Conservation (phyloP, 2,113 vertebrate genomes). For the Lasiurus borealis region DNA sequence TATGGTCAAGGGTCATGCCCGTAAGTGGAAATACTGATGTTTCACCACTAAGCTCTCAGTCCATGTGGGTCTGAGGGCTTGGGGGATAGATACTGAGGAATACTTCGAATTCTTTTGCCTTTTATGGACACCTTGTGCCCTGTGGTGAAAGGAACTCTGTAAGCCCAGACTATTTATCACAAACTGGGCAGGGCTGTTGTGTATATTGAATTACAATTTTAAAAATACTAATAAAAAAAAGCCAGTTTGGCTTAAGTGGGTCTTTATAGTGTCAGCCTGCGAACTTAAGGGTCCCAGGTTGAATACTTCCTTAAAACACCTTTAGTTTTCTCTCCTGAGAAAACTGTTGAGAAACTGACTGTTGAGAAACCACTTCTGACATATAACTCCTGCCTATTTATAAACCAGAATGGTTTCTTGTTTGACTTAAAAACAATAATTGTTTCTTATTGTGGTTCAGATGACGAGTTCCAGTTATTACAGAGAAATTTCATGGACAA, state of each 20-base stretch:
- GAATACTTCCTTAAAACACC: background rate
- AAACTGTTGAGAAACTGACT: too few relatives aligned
- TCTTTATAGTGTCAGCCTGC: too few relatives aligned
- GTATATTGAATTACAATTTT: background rate
- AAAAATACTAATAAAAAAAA: background rate
- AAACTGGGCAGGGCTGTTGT: background rate
- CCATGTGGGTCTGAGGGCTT: background rate
- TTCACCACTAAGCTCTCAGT: background rate
- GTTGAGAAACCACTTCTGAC: background rate
- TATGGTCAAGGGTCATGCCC: background rate
- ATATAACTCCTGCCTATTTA: background rate
- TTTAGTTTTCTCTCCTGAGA: background rate
- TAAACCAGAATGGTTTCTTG: background rate
- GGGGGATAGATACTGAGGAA: background rate
- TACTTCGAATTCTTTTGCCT: background rate
- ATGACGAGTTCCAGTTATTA: slow-evolving; percentile 93
- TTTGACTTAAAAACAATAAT: background rate
- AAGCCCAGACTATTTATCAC: background rate
- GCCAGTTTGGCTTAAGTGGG: too few relatives aligned
- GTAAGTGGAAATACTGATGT: background rate
- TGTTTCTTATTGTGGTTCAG: slow-evolving; percentile 83
- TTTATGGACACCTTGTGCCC: background rate
- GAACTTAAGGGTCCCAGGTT: background rate
- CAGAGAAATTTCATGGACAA: slow-evolving; percentile 97
- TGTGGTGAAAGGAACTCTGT: background rate